These are phyloP conservation scores for Homarus americanus DNA, from an alignment of 1,140 invertebrate genomes.

Conservation along the genomic window DNA sequence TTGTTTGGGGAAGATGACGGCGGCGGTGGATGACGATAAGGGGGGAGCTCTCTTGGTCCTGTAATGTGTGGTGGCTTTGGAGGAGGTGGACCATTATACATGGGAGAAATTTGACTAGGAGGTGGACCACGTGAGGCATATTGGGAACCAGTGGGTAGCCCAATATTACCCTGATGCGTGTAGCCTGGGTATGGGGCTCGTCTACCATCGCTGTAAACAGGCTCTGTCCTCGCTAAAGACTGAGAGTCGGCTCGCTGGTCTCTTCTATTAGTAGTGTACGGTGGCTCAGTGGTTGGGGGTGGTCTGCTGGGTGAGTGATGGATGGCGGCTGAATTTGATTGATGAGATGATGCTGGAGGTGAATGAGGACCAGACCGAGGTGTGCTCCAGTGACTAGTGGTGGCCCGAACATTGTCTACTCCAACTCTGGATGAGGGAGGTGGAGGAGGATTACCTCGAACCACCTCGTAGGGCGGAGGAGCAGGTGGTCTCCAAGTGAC, in stretches of 20 bases:
- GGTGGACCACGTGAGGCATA: conserved; percentile 50
- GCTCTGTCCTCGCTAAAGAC: conserved; percentile 37
- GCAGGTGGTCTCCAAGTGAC: conserved; percentile 49
- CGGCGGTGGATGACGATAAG: conserved; percentile 58
- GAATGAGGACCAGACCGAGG: conserved; percentile 40
- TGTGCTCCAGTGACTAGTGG: conserved; percentile 66
- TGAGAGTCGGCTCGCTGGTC: conserved; percentile 49
- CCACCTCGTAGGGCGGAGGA: conserved; percentile 60
- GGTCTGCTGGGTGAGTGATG: conserved; percentile 47
- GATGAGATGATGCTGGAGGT: conserved; percentile 30
- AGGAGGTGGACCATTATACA: conserved; percentile 63
- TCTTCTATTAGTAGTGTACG: conserved; percentile 28
- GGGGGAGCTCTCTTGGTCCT: conserved; percentile 42
- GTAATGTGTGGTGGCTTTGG: conserved; percentile 57
- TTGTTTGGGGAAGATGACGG: conserved; percentile 50
- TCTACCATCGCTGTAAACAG: conserved; percentile 58
- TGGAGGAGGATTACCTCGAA: conserved; percentile 63
- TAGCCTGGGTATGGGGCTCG: conserved; percentile 51
- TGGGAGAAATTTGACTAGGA: conserved; percentile 60
- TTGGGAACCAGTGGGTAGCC: conserved; percentile 4
- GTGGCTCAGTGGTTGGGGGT: conserved; percentile 26
- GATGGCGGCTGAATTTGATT: not conserved
- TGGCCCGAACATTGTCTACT: conserved; percentile 64
- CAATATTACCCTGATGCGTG: conserved; percentile 25
- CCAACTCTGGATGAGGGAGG: conserved; percentile 50